Base-by-base conservation (phyloP, 2,113 vertebrate species). In the Sinocyclocheilus grahami region DNA sequence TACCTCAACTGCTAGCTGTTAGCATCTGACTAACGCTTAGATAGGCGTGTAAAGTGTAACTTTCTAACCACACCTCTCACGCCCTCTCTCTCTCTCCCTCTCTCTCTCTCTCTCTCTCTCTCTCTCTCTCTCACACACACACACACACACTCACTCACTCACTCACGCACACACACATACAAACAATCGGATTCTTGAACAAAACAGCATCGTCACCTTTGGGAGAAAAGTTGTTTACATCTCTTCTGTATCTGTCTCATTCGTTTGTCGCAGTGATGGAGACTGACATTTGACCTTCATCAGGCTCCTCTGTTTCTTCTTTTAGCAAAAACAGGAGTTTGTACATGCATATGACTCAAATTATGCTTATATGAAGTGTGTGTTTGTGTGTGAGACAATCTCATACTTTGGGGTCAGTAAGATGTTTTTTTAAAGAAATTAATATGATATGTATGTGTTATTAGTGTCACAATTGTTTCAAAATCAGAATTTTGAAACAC, bases 271-370 rank as follows among this genome's bases (percentile, higher is more conserved):
- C 30, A 39, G 42, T 87, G 88, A 87, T 87, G 55, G 58, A 82
- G 86, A 89, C 30, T 79, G 86, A 83, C 86, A 85, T 80, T 58
- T 67, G 39, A 81, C 83, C 86, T 87, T 85, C 55, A 79, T 77
- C 33, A 46, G 12, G 62, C 24, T 51, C 63, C 9, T 53, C 20
- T 69, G 27, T 55, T 27, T 20, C 48, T 27, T 51, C 48, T 53
- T 27, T 55, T 55, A 55, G 24, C 6, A 3, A 6, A 27, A 9
- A 48, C 12, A 46, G 20, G 8, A 22, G 16, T 58, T 22, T 37
- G 24, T 22, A 22, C 10, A 4, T 12, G 37, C 37, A 22, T 72
- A 71, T 33, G 39, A 42, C 39, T 42, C 7, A 8, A 8, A 42
- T 46, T 2, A 22, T 37, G 67, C 4, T 37, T 37, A 71, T 71